Evolutionary conservation across 2,113 vertebrate genomes (phyloP), one percentile per base, ranked within the genome.

Genomic region (Tachycineta bicolor): DNA sequence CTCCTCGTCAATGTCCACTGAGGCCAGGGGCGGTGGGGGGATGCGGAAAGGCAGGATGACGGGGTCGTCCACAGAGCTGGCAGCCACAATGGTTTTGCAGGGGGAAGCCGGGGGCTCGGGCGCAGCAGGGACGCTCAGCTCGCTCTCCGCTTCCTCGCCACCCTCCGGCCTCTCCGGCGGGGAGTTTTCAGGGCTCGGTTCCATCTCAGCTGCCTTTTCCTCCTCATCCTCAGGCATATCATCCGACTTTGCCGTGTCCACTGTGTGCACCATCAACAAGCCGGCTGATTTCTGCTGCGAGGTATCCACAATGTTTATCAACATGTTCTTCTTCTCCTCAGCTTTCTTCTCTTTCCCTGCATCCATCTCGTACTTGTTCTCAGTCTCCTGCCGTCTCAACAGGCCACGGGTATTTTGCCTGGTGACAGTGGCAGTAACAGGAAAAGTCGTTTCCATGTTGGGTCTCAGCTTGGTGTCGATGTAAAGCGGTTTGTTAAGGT

Each of bases 401-500:
- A 98, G 98, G 9, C 98, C 98, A 3, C 98, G 97, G 21, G 98
- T 97, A 12, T 96, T 98, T 21, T 98, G 98, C 88, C 98, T 98
- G 16, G 97, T 95, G 93, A 98, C 97, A 10, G 98, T 97, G 25
- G 98, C 97, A 10, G 98, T 96, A 3, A 98, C 96, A 46, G 98
- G 96, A 89, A 99, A 99, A 93, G 98, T 98, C 0, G 98, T 97
- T 92, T 99, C 99, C 26, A 98, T 96, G 31, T 98, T 98, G n/a
- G 99, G 98, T 87, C 99, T 98, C 95, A 99, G 98, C 97, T 99
- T 99, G 77, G 99, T 99, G 96, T 99, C 99, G 1, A 99, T 99
- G 81, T 99, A 99, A 65, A 99, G 98, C 10, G 99, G 99, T 91
- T 99, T 99, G 97, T 99, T 98, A 96, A 99, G 99, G 97, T 99